Conservation (phyloP, 2,888 invertebrate species). For the Ganaspis brasiliensis region DNA sequence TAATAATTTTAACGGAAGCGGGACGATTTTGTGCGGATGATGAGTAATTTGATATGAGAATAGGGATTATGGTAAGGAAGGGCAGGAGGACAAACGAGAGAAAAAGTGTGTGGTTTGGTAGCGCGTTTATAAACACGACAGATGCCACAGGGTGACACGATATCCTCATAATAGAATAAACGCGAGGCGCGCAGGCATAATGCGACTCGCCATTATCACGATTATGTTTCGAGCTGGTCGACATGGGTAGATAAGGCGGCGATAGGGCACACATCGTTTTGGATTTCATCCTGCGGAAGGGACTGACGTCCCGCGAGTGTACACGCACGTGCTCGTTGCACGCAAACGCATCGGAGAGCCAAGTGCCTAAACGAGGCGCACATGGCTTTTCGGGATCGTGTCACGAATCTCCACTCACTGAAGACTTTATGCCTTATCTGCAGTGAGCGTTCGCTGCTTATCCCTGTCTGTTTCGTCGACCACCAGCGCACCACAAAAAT, state of each 20-base stretch:
- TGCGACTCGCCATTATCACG: slow-evolving; percentile 58
- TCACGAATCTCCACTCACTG: slow-evolving; percentile 50
- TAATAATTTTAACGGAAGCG: slow-evolving; percentile 19
- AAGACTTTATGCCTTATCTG: slow-evolving; percentile 63
- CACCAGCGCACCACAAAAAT: slow-evolving; percentile 12
- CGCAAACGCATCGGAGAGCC: slow-evolving; percentile 60
- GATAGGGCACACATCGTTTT: slow-evolving; percentile 78
- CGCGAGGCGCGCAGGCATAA: slow-evolving; percentile 51
- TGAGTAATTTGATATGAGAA: slow-evolving; percentile 32
- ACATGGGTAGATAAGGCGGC: slow-evolving; percentile 71
- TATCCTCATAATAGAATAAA: slow-evolving; percentile 62
- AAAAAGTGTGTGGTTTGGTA: slow-evolving; percentile 50
- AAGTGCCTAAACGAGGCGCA: slow-evolving; percentile 72
- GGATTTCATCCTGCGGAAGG: slow-evolving; percentile 68
- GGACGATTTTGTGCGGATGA: background rate
- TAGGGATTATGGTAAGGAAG: background rate
- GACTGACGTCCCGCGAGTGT: slow-evolving; percentile 44
- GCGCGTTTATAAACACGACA: slow-evolving; percentile 56
- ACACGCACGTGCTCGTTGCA: slow-evolving; percentile 60
- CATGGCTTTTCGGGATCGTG: slow-evolving; percentile 72
- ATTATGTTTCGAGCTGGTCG: slow-evolving; percentile 61
- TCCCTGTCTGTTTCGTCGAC: slow-evolving; percentile 25
- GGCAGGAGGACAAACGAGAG: background rate
- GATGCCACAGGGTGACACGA: slow-evolving; percentile 57
- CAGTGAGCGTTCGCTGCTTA: slow-evolving; percentile 49